Evolutionary conservation across 2,113 vertebrate species (phyloP), one percentile per base, ranked within the genome.

Genomic region (Gymnobelideus leadbeateri): DNA sequence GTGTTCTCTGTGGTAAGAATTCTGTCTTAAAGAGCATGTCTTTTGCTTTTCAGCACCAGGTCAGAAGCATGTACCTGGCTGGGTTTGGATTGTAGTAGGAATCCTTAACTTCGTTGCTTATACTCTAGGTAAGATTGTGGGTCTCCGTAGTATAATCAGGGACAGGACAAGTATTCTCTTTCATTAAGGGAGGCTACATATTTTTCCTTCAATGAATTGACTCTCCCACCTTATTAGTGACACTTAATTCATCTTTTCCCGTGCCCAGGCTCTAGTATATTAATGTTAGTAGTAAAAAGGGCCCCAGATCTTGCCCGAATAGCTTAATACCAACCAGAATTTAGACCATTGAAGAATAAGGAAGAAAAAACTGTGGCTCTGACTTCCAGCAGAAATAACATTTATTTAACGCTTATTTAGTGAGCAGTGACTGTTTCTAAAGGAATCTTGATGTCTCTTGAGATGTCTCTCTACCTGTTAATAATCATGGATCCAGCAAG

Each of bases 51-150:
- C 98, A 99, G 99, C 98, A 95, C 98, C 98, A 89, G 99, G 99
- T 92, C 98, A 99, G 55, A 97, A 97, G 91, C 99, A 99, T 0
- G 99, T 99, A 95, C 99, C 99, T 0, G 99, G 99, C 0, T 99
- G 98, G 97, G 99, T 99, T 12, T 99, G 99, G 99, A 98, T 99
- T 47, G 89, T 99, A 0, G 99, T 99, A 89, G 99, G 99, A 61
- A 97, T 99, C 96, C 99, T 99, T 97, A 99, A 99, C 98, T 99
- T 99, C 95, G 92, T 99, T 77, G 99, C 99, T 53, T 99, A 99
- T 50, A 99, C 99, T 0, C 98, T 99, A 26, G 99, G 99, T 99
- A 99, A 99, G 99, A 91, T 54, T 49, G 3, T n/a, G 68, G 77
- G 47, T 90, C 46, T n/a, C 24, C 26, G 7, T 90, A 46, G 19